Conservation (phyloP, 2,888 invertebrate species). For the Scaptomyza parva region DNA sequence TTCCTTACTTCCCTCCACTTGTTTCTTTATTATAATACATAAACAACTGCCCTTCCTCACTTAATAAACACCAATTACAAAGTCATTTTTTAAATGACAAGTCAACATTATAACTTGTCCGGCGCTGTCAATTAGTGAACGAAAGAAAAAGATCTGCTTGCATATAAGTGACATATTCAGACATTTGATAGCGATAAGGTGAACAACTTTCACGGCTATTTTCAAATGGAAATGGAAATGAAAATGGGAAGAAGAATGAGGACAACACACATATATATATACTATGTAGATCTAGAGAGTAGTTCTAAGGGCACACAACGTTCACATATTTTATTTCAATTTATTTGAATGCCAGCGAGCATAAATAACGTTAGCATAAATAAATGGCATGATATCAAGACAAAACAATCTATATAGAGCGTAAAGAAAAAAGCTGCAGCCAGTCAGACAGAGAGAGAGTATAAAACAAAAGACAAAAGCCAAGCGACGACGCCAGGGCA, state of each 20-base stretch:
- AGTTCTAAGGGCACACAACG: constrained; percentile 11
- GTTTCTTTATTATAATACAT: too few relatives aligned
- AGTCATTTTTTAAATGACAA: constrained; percentile 5
- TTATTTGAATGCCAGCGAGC: constrained; percentile 71
- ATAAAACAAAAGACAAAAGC: constrained; percentile 39
- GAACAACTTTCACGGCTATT: constrained; percentile 54
- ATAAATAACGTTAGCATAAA: constrained; percentile 72
- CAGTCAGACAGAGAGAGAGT: not conserved
- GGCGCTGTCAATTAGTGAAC: constrained; percentile 42
- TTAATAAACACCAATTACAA: constrained; percentile 11
- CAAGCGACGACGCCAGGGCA: constrained; percentile 31
- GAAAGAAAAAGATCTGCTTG: not conserved
- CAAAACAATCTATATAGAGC: constrained; percentile 75
- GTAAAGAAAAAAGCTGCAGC: constrained; percentile 63
- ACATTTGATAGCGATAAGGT: constrained; percentile 56
- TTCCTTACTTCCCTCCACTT: too few relatives aligned
- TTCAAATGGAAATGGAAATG: constrained; percentile 27
- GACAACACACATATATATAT: constrained; percentile 1
- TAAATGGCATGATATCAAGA: constrained; percentile 69
- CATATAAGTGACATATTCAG: constrained; percentile 19
- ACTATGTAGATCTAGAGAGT: too few relatives aligned
- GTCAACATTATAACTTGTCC: constrained; percentile 28
- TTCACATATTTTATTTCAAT: constrained; percentile 69
- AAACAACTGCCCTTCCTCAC: not conserved
- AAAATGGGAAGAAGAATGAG: constrained; percentile 17